phyloP scores from a whole-genome alignment of 1,140 invertebrate genomes.

The Drosophila pseudoananassae region DNA sequence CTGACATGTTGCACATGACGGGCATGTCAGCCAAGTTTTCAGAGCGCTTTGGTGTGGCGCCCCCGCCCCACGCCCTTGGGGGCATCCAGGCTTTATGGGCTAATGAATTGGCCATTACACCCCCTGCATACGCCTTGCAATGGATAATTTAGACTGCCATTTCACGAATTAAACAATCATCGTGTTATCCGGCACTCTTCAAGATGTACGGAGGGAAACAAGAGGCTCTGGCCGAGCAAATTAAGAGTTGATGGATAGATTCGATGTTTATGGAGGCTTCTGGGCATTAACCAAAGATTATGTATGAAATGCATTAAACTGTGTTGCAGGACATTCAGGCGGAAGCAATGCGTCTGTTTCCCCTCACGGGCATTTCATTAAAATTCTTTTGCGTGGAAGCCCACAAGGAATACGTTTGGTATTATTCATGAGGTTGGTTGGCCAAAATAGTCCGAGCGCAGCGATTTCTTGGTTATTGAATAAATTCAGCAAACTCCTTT shows the following conservation, averaged over 20 bases:
- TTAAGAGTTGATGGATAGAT: background rate
- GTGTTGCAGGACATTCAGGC: constrained; percentile 19
- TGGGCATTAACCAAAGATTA: background rate
- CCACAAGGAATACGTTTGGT: constrained; percentile 8
- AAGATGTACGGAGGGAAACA: background rate
- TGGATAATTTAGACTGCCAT: constrained; percentile 30
- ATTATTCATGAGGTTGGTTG: constrained; percentile 22
- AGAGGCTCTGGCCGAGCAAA: constrained; percentile 1
- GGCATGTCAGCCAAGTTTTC: constrained; percentile 58
- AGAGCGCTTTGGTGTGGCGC: constrained; percentile 1
- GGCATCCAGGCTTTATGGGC: constrained; percentile 20
- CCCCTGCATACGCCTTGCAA: constrained; percentile 14
- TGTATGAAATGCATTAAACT: constrained; percentile 15
- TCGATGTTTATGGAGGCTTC: constrained; percentile 3
- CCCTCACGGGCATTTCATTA: constrained; percentile 15
- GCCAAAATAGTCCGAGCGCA: background rate
- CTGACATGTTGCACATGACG: constrained; percentile 74
- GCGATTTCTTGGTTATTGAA: no score
- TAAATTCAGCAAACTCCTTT: no score
- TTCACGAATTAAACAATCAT: constrained; percentile 23
- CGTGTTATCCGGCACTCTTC: background rate
- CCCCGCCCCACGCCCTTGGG: constrained; percentile 6
- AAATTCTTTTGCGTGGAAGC: constrained; percentile 20
- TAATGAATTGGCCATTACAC: constrained; percentile 49
- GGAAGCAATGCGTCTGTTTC: constrained; percentile 23